Evolutionary conservation across 2,888 invertebrate genomes (phyloP).

Genomic region (Argyra leucocephala): DNA sequence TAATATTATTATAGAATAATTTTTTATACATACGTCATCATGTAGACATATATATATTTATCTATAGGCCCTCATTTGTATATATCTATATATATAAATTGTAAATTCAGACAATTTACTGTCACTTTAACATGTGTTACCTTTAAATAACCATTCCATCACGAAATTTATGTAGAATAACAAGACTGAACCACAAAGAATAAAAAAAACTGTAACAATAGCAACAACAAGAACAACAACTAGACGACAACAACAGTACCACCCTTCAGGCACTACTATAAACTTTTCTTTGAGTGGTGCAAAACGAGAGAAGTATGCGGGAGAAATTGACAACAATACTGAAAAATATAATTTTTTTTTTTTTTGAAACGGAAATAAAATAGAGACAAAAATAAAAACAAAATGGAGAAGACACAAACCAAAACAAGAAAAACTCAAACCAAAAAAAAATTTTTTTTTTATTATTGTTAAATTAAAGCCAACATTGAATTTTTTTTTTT

Average conservation of each 20-base stretch:
- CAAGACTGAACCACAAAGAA: no score
- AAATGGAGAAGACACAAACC: background rate
- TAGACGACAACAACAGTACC: background rate
- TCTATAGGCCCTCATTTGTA: background rate
- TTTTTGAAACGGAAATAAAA: background rate
- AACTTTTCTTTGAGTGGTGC: background rate
- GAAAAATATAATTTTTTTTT: background rate
- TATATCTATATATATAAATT: background rate
- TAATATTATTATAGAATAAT: no score
- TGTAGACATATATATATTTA: background rate
- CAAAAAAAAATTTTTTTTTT: no score
- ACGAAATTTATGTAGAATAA: no score
- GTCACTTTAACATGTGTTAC: slow-evolving; percentile 2
- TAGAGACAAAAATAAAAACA: background rate
- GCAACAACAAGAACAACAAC: background rate
- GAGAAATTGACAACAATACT: background rate
- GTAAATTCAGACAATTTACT: slow-evolving; percentile 4
- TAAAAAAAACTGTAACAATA: background rate
- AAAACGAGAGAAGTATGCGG: background rate
- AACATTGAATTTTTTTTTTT: background rate
- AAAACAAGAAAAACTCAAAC: background rate
- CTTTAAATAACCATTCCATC: no score
- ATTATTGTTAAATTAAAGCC: background rate
- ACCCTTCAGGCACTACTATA: background rate
- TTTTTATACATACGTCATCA: background rate